Evolutionary conservation across 2,113 vertebrate genomes (phyloP).

Genomic region (Hyperoodon ampullatus): DNA sequence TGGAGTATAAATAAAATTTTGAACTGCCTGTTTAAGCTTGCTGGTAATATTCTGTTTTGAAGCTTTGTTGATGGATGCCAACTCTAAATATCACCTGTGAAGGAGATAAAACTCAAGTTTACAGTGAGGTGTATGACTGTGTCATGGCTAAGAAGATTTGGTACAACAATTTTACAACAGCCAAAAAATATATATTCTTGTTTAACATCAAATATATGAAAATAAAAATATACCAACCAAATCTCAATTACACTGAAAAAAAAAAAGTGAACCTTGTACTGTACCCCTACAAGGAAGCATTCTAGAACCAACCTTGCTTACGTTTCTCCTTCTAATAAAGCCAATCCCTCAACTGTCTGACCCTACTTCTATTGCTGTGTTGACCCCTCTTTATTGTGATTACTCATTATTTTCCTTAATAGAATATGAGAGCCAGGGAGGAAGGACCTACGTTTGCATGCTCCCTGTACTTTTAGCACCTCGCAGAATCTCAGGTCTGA

Average conservation of each 20-base stretch:
- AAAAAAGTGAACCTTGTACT: not conserved
- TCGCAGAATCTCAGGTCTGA: not conserved
- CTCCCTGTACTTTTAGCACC: not conserved
- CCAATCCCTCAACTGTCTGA: not conserved
- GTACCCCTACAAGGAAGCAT: not conserved
- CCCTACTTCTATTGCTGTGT: not conserved
- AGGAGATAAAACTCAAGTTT: slow-evolving; percentile 67
- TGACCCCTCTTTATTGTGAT: not conserved
- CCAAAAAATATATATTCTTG: not conserved
- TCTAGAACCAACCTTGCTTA: not conserved
- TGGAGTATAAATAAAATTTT: slow-evolving; percentile 75
- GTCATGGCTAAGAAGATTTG: slow-evolving; percentile 56
- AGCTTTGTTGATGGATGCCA: slow-evolving; percentile 70
- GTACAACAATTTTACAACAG: slow-evolving; percentile 50
- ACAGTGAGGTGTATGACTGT: slow-evolving; percentile 43
- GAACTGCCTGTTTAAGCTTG: slow-evolving; percentile 65
- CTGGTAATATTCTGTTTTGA: slow-evolving; percentile 57
- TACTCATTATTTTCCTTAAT: slow-evolving; percentile 15
- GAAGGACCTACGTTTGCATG: not conserved
- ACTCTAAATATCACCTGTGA: slow-evolving; percentile 66
- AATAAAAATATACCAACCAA: slow-evolving; percentile 50
- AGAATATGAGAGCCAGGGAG: not conserved
- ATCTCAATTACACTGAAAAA: slow-evolving; percentile 44
- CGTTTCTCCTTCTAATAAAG: not conserved
- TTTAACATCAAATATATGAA: slow-evolving; percentile 54